Evolutionary conservation across 2,113 vertebrate species (phyloP).

Genomic region (Jacana jacana): DNA sequence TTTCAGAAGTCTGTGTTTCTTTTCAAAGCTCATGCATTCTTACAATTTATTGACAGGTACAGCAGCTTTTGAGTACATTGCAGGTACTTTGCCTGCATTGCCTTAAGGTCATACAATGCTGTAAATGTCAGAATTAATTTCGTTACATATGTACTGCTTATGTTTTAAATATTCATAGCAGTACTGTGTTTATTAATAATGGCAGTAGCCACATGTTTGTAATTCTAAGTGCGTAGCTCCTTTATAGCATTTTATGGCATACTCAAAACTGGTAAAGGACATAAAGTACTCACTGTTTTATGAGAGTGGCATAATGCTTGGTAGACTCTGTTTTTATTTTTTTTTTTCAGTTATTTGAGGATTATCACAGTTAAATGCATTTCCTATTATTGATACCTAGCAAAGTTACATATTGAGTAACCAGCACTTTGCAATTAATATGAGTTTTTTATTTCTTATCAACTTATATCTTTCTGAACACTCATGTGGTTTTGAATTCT

Average conservation of each 20-base stretch:
- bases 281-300: neutral
- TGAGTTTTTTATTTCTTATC: neutral
- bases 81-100: constrained; percentile 6
- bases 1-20: neutral
- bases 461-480: neutral
- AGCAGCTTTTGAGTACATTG: neutral
- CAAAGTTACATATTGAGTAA: neutral
- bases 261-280: neutral
- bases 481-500: neutral
- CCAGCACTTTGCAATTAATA: neutral
- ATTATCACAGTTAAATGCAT: neutral
- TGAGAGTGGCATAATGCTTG: neutral
- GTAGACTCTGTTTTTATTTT: neutral
- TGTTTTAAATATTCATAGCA: neutral
- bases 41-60: neutral
- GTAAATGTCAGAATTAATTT: constrained; percentile 16
- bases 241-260: neutral
- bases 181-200: neutral
- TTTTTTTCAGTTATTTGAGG: neutral
- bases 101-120: neutral
- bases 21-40: neutral
- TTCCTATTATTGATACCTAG: neutral
- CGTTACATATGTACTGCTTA: neutral
- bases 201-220: neutral
- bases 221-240: neutral